These are phyloP conservation scores for Acanthopleura granulata DNA, from an alignment of 2,888 invertebrate genomes.

Conservation along the genomic window DNA sequence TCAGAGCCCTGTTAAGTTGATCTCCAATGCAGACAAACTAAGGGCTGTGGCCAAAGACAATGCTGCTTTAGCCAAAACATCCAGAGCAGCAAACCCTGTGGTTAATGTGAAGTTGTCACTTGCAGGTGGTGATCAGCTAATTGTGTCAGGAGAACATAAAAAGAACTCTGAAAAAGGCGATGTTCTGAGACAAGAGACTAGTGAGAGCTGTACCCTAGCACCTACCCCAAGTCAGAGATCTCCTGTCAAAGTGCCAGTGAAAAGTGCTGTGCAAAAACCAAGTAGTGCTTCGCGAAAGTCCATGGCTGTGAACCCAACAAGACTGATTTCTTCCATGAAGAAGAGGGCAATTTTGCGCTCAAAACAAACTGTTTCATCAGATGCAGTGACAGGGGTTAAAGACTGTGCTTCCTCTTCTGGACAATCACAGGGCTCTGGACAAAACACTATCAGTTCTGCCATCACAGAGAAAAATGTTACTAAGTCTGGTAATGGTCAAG, in stretches of 20 bases:
- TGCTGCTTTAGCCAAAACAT: conserved; percentile 6
- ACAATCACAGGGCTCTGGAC: neutral
- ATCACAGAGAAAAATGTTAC: neutral
- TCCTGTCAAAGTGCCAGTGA: neutral
- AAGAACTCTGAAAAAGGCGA: no score
- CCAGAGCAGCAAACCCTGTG: no score
- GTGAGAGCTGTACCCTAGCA: no score
- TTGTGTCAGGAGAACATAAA: no score
- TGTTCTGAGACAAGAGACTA: no score
- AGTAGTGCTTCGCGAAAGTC: neutral
- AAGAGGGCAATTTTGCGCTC: conserved; percentile 5
- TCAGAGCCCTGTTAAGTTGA: neutral
- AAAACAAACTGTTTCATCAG: neutral
- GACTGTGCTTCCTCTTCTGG: neutral
- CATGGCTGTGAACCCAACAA: conserved; percentile 9
- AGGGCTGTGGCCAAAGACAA: conserved; percentile 21
- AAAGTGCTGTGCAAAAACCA: neutral
- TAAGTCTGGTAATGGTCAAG: neutral
- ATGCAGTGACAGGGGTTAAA: neutral
- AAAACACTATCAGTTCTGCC: neutral
- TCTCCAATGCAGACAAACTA: conserved; percentile 18
- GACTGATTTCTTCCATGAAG: conserved; percentile 14
- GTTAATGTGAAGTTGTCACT: no score
- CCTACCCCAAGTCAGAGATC: no score
- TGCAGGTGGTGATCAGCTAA: no score